Conservation (phyloP, 1,140 invertebrate genomes). For the Magallana angulata region DNA sequence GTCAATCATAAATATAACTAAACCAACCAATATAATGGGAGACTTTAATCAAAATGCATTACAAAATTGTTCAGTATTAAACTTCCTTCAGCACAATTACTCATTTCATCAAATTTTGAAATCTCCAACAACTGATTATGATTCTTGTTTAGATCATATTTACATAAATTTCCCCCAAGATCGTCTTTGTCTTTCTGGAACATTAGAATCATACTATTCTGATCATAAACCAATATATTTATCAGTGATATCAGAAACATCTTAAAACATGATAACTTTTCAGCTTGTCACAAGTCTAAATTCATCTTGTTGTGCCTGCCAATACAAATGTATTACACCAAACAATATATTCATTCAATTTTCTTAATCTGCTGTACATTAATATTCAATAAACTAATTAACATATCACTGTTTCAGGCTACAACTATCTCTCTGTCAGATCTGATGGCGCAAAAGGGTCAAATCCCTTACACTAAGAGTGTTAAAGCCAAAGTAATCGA, state of each 20-base stretch:
- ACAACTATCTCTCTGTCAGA: slow-evolving; percentile 3
- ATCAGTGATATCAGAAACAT: not conserved
- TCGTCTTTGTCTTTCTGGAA: slow-evolving; percentile 7
- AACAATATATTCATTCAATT: not conserved
- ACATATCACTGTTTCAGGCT: not conserved
- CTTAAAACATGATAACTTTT: too few species aligned
- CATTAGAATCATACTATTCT: slow-evolving; percentile 54
- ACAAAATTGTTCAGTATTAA: not conserved
- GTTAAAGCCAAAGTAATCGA: not conserved
- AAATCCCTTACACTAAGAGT: slow-evolving; percentile 20
- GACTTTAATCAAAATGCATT: slow-evolving; percentile 45
- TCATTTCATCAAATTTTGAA: slow-evolving; percentile 25
- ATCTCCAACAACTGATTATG: slow-evolving; percentile 53
- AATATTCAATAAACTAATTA: not conserved
- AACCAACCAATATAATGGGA: slow-evolving; percentile 46
- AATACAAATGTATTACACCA: too few species aligned
- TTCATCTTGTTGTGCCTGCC: too few species aligned
- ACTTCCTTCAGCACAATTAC: slow-evolving; percentile 8
- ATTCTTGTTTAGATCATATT: slow-evolving; percentile 58
- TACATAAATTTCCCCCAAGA: slow-evolving; percentile 42
- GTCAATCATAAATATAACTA: not conserved
- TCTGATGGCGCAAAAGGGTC: not conserved
- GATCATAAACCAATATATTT: slow-evolving; percentile 47
- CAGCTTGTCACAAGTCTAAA: too few species aligned
- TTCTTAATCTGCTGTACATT: not conserved